Conservation (phyloP, 2,113 vertebrate species). For the Theropithecus gelada region DNA sequence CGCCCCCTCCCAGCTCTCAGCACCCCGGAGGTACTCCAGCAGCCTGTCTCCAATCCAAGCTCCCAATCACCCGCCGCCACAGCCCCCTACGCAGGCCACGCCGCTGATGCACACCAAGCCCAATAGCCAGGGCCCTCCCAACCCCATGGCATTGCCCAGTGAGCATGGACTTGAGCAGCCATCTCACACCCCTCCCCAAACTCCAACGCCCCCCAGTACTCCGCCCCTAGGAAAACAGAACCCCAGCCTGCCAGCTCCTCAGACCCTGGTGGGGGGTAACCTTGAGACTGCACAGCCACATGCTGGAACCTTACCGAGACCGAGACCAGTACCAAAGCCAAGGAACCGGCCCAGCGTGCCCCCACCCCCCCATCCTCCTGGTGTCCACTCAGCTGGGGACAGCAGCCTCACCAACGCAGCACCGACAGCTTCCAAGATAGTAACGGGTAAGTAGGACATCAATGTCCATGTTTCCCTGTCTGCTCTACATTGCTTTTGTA, state of each 20-base stretch:
- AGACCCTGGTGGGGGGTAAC: slow-evolving; percentile 15
- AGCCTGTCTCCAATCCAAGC: slow-evolving; percentile 93
- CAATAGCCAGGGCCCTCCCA: slow-evolving; percentile 42
- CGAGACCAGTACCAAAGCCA: slow-evolving; percentile 94
- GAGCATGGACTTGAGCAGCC: slow-evolving; percentile 86
- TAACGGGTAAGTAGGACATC: slow-evolving; percentile 90
- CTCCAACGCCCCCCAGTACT: slow-evolving; percentile 93
- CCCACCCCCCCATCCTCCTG: slow-evolving; percentile 92
- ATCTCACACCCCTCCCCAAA: slow-evolving; percentile 86
- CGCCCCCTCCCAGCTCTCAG: slow-evolving; percentile 79
- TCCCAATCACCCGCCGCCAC: slow-evolving; percentile 94
- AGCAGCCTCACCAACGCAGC: slow-evolving; percentile 72
- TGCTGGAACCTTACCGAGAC: slow-evolving; percentile 89
- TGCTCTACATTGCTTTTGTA: neutral
- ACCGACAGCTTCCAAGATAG: slow-evolving; percentile 86
- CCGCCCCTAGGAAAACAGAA: slow-evolving; percentile 87
- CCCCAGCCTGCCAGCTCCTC: neutral
- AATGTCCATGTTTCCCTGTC: accelerated
- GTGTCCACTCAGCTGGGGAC: slow-evolving; percentile 71
- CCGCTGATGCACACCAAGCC: slow-evolving; percentile 79
- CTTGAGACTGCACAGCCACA: slow-evolving; percentile 84
- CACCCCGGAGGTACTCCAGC: slow-evolving; percentile 90
- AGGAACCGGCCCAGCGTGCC: slow-evolving; percentile 93
- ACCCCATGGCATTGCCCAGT: neutral
- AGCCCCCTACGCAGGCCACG: slow-evolving; percentile 90